phyloP scores from a whole-genome alignment of 2,888 invertebrate genomes.

The Cabera pusaria region DNA sequence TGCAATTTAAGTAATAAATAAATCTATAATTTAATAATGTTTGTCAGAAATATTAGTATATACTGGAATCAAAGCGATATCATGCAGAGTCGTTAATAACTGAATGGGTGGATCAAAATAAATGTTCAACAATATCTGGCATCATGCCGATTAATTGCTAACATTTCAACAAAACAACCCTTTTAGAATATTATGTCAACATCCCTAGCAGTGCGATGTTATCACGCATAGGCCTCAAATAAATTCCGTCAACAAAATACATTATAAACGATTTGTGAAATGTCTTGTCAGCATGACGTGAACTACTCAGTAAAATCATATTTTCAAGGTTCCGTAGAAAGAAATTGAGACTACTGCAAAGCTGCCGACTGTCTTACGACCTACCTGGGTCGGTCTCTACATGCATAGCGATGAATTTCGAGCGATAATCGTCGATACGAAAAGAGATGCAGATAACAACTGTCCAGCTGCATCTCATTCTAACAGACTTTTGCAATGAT shows the following conservation, averaged over 20 bases:
- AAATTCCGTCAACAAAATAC: constrained; percentile 47
- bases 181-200: constrained; percentile 60
- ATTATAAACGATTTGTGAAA: constrained; percentile 77
- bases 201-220: constrained; percentile 65
- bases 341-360: no score
- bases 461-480: no score
- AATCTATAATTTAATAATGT: no score
- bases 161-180: constrained; percentile 61
- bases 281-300: constrained; percentile 79
- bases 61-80: constrained; percentile 1
- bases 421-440: no score
- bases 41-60: no score
- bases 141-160: constrained; percentile 66
- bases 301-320: constrained; percentile 47
- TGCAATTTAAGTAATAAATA: no score
- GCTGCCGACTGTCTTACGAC: no score
- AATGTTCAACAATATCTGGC: constrained; percentile 25
- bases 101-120: constrained; percentile 19
- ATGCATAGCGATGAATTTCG: no score
- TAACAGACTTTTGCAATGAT: no score
- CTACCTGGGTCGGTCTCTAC: no score
- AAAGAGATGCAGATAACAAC: no score
- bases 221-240: constrained; percentile 62
- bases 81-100: constrained; percentile 19
- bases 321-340: no score